Evolutionary conservation across 2,888 invertebrate species (phyloP), one percentile per base, ranked within the genome.

Genomic region (Girardia tigrina): DNA sequence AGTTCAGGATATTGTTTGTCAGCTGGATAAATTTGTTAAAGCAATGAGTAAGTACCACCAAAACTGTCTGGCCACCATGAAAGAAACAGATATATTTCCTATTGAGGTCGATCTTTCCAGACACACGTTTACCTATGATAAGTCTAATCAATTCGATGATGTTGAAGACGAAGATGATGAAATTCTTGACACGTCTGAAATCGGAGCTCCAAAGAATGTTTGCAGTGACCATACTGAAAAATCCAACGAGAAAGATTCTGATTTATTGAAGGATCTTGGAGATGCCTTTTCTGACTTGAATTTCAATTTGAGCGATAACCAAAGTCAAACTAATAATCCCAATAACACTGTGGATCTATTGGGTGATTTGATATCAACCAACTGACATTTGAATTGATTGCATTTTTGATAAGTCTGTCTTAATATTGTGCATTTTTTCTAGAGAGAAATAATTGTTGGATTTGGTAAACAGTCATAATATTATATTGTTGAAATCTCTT

Each of bases 31-130:
- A 79, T 88, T 95, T 76, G 90, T 94, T 16, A 88, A 90, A 75
- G 92, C 91, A 0, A 87, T 98, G 78, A 89, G 91, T 0, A 88
- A 88, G 76, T 88, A 88, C 84, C 89, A 88, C 84, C 88, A 88
- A 72, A 90, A 90, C 78, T 90, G 91, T 1, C 88, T 90, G 77
- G 88, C 88, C 29, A 87, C 91, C 71, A 86, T 94, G 80, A 84
- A 86, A 77, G 88, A 89, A 72, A 89, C 90, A 0, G 81, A 84
- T 28, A 86, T 95, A 0, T 97, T 97, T 84, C 95, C 95, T 0
- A 93, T 97, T 0, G 95, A 97, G 86, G 91, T 95, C 20, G 95
- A 95, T 84, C 87, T 97, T 6, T 90, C 91, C 0, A 90, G 91
- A 79, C 91, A 90, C 75, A 93, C 93, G 26, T 94, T 95, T 84